These are phyloP conservation scores for Melanargia galathea DNA, from an alignment of 2,888 invertebrate genomes.

Conservation along the genomic window DNA sequence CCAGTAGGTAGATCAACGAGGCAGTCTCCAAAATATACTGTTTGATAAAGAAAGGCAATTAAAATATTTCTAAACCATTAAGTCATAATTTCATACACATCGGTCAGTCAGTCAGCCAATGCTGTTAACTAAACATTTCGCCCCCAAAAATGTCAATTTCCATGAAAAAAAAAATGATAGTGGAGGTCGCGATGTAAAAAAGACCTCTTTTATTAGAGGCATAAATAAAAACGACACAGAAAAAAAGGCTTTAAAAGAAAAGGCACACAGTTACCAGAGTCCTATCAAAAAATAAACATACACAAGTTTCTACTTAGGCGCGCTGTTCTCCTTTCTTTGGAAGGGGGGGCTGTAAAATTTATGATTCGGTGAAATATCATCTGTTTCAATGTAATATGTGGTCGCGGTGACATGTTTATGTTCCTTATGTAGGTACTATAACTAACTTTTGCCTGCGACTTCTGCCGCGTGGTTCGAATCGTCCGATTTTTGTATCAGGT, in stretches of 20 bases:
- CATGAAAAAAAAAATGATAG: conserved; percentile 70
- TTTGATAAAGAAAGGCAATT: not conserved
- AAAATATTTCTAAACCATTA: not conserved
- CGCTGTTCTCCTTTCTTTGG: conserved; percentile 68
- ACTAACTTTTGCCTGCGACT: too few species aligned
- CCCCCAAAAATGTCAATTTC: conserved; percentile 63
- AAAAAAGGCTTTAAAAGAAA: conserved; percentile 68
- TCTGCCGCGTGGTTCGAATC: too few species aligned
- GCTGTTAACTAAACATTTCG: conserved; percentile 40
- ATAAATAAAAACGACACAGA: conserved; percentile 61
- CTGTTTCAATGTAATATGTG: conserved; percentile 39
- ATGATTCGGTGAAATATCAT: conserved; percentile 74
- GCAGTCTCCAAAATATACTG: too few species aligned
- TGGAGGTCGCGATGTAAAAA: conserved; percentile 59
- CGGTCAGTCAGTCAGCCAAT: not conserved
- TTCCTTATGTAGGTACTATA: not conserved
- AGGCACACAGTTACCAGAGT: conserved; percentile 73
- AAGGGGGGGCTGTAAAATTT: conserved; percentile 74
- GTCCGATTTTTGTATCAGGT: too few species aligned
- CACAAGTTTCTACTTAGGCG: conserved; percentile 76
- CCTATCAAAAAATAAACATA: conserved; percentile 80
- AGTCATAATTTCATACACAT: not conserved
- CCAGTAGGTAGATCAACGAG: too few species aligned
- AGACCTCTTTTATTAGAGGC: conserved; percentile 73
- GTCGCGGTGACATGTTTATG: conserved; percentile 9